phyloP scores from a whole-genome alignment of 2,888 invertebrate species.

The Atrina japonica region DNA sequence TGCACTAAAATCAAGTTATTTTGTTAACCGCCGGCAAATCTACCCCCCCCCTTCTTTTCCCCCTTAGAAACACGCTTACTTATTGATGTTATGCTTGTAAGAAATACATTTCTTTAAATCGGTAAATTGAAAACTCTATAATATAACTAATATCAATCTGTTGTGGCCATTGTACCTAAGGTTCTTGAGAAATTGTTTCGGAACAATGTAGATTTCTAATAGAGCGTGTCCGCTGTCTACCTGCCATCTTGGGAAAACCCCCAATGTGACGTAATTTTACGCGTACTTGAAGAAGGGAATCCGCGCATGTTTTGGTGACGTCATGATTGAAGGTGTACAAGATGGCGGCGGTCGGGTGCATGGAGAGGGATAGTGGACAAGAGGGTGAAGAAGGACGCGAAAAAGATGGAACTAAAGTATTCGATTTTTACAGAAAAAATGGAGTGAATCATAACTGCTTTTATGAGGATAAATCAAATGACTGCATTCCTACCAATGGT shows the following conservation, averaged over 20 bases:
- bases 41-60: no score
- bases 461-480: conserved; percentile 64
- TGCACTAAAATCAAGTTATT: no score
- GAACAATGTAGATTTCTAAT: background rate
- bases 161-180: no score
- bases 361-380: conserved; percentile 67
- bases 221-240: conserved; percentile 2
- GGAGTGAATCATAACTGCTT: conserved; percentile 69
- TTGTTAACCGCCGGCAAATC: no score
- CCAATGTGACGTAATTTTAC: conserved; percentile 43
- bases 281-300: conserved; percentile 48
- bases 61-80: no score
- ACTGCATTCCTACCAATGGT: conserved; percentile 60
- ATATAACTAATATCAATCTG: no score
- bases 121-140: no score
- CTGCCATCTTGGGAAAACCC: conserved; percentile 61
- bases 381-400: conserved; percentile 68
- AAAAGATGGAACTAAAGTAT: conserved; percentile 61
- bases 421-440: conserved; percentile 72
- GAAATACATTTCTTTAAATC: no score
- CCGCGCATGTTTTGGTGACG: conserved; percentile 65
- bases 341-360: conserved; percentile 78
- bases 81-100: no score
- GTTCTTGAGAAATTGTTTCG: no score
- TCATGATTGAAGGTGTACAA: conserved; percentile 72